Evolutionary conservation across 1,140 invertebrate genomes (phyloP).

Genomic region (Diachasmimorpha longicaudata): DNA sequence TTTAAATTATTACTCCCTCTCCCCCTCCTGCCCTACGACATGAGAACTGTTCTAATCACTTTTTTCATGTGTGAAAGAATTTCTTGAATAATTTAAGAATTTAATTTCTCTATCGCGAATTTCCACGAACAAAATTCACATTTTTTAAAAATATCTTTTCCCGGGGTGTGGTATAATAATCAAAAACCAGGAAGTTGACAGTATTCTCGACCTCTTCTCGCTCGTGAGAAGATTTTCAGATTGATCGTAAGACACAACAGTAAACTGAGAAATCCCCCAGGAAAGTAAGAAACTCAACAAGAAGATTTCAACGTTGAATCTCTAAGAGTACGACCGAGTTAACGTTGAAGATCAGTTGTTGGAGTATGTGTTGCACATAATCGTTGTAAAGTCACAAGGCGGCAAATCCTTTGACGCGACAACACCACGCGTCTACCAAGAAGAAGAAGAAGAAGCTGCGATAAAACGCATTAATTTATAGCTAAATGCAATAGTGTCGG

Average conservation of each 20-base stretch:
- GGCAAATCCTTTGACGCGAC: constrained; percentile 46
- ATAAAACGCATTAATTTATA: constrained; percentile 57
- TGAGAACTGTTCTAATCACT: too few species aligned
- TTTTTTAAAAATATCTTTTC: neutral
- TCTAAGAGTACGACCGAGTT: neutral
- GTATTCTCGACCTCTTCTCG: neutral
- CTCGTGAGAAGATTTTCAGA: constrained; percentile 6
- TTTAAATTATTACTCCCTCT: too few species aligned
- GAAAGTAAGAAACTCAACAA: neutral
- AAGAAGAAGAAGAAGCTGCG: constrained; percentile 42
- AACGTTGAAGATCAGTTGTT: neutral
- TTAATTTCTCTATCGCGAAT: too few species aligned
- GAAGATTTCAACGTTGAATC: neutral
- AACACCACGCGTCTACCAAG: constrained; percentile 33
- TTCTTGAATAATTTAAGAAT: too few species aligned
- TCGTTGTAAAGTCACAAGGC: constrained; percentile 21
- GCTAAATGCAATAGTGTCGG: constrained; percentile 27
- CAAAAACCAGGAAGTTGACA: constrained; percentile 2
- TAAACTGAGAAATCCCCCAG: neutral
- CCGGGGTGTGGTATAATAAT: neutral
- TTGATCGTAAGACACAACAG: neutral
- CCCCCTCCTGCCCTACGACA: too few species aligned
- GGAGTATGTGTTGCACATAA: constrained; percentile 1
- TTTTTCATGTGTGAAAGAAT: too few species aligned
- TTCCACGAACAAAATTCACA: neutral